Evolutionary conservation across 2,797 vertebrate species (phyloP).

Genomic region (Mionectes olivaceus): DNA sequence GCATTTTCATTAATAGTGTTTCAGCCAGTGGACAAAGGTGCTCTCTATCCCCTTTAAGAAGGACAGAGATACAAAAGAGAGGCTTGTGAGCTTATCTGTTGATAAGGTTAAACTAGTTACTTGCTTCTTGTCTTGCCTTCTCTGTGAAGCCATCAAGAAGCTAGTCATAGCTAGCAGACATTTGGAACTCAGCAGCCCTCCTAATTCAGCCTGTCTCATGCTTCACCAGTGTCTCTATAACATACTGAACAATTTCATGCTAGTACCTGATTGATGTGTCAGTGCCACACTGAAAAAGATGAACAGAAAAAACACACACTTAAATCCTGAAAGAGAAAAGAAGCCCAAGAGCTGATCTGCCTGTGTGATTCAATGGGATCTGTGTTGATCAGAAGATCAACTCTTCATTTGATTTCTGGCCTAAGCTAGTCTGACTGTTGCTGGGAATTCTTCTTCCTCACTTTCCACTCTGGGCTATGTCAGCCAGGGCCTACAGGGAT

Average conservation of each 20-base stretch:
- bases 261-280: background rate
- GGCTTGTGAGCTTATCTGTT: background rate
- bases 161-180: background rate
- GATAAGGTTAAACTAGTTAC: background rate
- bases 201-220: background rate
- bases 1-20: background rate
- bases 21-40: background rate
- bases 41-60: background rate
- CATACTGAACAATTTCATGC: background rate
- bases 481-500: background rate
- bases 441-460: background rate
- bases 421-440: background rate
- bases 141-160: background rate
- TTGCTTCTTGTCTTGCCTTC: background rate
- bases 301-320: background rate
- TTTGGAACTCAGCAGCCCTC: background rate
- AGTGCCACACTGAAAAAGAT: background rate
- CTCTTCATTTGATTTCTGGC: background rate
- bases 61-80: background rate
- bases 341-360: background rate
- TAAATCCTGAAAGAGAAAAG: background rate
- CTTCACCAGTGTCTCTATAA: background rate
- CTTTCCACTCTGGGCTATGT: background rate
- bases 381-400: background rate
- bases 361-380: background rate